phyloP scores from a whole-genome alignment of 1,140 invertebrate genomes.

The Apis dorsata region DNA sequence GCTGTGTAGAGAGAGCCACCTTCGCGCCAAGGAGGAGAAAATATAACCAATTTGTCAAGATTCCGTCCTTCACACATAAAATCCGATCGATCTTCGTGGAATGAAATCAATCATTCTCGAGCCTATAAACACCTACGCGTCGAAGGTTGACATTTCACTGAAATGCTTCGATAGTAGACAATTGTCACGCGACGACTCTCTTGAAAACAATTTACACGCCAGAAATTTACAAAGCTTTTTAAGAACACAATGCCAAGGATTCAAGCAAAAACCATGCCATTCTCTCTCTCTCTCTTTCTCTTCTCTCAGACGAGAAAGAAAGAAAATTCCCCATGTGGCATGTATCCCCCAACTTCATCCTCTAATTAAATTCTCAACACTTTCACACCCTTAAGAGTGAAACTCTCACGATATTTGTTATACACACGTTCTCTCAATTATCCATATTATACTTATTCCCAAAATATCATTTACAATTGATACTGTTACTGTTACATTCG shows the following conservation, averaged over 20 bases:
- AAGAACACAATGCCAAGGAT: not conserved
- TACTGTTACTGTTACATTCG: too few species aligned
- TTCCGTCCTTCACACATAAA: not conserved
- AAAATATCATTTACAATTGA: too few species aligned
- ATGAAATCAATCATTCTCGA: constrained; percentile 9
- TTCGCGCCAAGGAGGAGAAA: not conserved
- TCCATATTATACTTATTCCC: too few species aligned
- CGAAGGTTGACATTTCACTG: constrained; percentile 8
- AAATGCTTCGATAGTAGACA: not conserved
- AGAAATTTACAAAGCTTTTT: not conserved
- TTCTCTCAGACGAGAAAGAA: too few species aligned
- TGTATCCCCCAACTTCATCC: not conserved
- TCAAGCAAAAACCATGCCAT: not conserved
- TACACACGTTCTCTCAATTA: too few species aligned
- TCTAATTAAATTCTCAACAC: not conserved
- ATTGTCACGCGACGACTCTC: too few species aligned
- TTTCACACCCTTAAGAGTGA: not conserved
- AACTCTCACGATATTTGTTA: too few species aligned
- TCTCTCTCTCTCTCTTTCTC: too few species aligned
- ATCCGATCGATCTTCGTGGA: not conserved
- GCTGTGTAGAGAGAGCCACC: not conserved
- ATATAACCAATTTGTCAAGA: constrained; percentile 1
- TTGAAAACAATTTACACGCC: not conserved
- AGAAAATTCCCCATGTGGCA: not conserved
- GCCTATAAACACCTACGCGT: not conserved